phyloP scores from a whole-genome alignment of 2,113 vertebrate genomes.

The Etia nguti region DNA sequence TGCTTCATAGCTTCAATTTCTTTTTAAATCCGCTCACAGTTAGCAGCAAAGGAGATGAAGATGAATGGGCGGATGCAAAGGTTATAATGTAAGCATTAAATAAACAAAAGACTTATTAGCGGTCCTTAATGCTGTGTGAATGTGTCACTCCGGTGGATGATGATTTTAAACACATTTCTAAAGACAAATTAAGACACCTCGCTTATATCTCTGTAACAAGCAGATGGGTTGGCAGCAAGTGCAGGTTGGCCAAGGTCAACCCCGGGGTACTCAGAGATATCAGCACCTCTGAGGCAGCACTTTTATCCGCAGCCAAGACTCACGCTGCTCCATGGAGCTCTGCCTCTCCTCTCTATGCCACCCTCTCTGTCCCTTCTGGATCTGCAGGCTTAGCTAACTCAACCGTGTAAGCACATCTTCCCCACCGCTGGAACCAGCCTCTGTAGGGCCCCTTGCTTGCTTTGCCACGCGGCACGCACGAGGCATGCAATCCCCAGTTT shows the following conservation, averaged over 20 bases:
- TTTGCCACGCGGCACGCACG: conserved; percentile 37
- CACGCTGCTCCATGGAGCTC: conserved; percentile 52
- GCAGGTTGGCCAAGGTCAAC: conserved; percentile 60
- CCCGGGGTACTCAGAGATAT: conserved; percentile 58
- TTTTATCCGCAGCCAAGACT: conserved; percentile 62
- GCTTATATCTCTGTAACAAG: conserved; percentile 6
- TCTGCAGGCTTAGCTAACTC: conserved; percentile 66
- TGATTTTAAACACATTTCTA: not conserved
- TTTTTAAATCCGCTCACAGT: not conserved
- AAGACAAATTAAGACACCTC: not conserved
- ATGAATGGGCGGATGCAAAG: not conserved
- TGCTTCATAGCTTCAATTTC: not conserved
- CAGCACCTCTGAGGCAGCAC: conserved; percentile 36
- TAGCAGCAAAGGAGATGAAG: not conserved
- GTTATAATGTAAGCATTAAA: not conserved
- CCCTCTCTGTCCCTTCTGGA: conserved; percentile 55
- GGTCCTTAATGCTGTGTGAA: not conserved
- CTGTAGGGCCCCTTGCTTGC: conserved; percentile 32
- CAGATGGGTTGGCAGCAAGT: conserved; percentile 30
- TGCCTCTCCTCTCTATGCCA: conserved; percentile 36
- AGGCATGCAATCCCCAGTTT: conserved; percentile 34
- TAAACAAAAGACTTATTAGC: not conserved
- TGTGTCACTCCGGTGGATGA: not conserved
- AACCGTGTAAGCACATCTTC: conserved; percentile 63
- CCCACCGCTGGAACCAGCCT: conserved; percentile 44